A percentile compares a stretch with the other conserved stretches of the same genome.
These are phyloP conservation scores for Glyptemys insculpta DNA, from an alignment of 2,797 vertebrate genomes.

Conservation along the genomic window DNA sequence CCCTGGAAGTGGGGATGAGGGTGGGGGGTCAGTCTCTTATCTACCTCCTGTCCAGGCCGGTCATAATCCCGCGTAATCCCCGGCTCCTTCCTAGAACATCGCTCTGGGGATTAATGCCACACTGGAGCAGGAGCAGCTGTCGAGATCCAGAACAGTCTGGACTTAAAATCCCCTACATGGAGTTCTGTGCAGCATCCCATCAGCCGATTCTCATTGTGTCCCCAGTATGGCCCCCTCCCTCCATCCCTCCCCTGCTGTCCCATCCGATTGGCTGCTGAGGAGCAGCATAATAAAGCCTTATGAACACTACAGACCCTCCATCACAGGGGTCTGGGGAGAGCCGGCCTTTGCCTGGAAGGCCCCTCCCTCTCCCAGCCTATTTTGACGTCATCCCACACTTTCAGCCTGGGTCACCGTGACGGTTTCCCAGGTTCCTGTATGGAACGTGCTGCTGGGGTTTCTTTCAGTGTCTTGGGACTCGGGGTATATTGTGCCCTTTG, in stretches of 20 bases:
- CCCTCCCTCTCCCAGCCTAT: not conserved
- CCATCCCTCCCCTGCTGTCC: not conserved
- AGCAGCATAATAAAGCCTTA: too few species aligned
- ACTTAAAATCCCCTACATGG: not conserved
- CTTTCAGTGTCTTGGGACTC: not conserved
- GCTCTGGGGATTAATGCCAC: not conserved
- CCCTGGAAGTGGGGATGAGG: too few species aligned
- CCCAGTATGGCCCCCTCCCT: too few species aligned
- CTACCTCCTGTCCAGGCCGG: not conserved
- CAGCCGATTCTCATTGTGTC: too few species aligned
- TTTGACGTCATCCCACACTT: not conserved
- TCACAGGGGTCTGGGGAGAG: not conserved
- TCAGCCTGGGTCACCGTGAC: not conserved
- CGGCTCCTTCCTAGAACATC: not conserved
- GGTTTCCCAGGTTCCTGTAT: not conserved
- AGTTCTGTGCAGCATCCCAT: not conserved
- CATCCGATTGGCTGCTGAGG: not conserved
- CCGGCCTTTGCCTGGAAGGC: too few species aligned
- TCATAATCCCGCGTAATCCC: not conserved
- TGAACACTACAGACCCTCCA: not conserved
- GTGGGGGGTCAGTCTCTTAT: not conserved
- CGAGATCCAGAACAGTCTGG: not conserved
- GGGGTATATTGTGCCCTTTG: not conserved
- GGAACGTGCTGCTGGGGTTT: not conserved
- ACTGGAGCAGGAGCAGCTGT: not conserved